Evolutionary conservation across 2,797 vertebrate genomes (phyloP).

Genomic region (Phoxinus dragarum): DNA sequence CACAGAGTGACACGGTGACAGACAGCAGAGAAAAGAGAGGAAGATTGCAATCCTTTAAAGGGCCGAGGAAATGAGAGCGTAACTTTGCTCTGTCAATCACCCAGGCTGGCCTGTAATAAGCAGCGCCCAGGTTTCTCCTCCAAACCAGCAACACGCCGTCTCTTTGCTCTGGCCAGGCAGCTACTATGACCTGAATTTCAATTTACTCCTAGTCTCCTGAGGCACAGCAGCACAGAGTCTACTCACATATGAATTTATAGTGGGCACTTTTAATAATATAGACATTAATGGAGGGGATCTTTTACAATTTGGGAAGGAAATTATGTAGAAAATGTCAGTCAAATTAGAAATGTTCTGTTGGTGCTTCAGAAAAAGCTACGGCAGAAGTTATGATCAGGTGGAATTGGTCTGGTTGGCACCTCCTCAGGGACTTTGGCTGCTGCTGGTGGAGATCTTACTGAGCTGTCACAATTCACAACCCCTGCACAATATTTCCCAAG

Average conservation of each 20-base stretch:
- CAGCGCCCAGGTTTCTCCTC: conserved; percentile 49
- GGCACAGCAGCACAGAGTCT: conserved; percentile 36
- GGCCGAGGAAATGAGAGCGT: conserved; percentile 55
- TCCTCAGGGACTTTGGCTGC: conserved; percentile 12
- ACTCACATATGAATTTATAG: conserved; percentile 39
- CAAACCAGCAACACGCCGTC: conserved; percentile 50
- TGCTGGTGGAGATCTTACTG: not conserved
- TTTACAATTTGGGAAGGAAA: conserved; percentile 8
- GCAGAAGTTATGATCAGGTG: conserved; percentile 15
- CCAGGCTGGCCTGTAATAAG: conserved; percentile 50
- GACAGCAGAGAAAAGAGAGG: conserved; percentile 55
- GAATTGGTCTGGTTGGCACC: conserved; percentile 1
- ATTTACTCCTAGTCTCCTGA: conserved; percentile 29
- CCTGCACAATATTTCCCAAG: not conserved
- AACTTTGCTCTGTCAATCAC: conserved; percentile 58
- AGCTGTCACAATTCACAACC: not conserved
- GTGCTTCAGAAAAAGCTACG: not conserved
- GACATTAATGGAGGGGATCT: conserved; percentile 20
- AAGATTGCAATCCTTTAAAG: conserved; percentile 60
- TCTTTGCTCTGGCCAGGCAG: conserved; percentile 44
- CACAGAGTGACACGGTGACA: conserved; percentile 54
- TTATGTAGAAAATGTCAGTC: not conserved
- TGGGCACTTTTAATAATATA: conserved; percentile 5
- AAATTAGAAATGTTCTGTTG: conserved; percentile 28
- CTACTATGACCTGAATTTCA: conserved; percentile 56